These are phyloP conservation scores for Ophion ellenae DNA, from an alignment of 2,888 invertebrate species.

Conservation along the genomic window DNA sequence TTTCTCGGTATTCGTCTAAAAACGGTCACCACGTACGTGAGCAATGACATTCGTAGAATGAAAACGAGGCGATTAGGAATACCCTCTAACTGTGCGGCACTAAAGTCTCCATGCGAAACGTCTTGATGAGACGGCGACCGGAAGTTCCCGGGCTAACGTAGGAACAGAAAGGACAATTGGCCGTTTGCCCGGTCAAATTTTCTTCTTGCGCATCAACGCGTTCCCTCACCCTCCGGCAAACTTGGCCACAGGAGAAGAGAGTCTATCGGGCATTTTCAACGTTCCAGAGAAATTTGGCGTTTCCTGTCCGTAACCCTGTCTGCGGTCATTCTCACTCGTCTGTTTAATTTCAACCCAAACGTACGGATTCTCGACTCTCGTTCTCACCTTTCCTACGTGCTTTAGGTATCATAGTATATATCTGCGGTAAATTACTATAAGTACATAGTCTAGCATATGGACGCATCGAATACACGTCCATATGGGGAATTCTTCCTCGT, in stretches of 20 bases:
- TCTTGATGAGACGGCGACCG: conserved; percentile 56
- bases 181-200: conserved; percentile 61
- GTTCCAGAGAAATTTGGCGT: conserved; percentile 32
- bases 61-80: conserved; percentile 54
- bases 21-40: background rate
- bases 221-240: conserved; percentile 2
- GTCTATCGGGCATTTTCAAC: conserved; percentile 19
- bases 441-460: background rate
- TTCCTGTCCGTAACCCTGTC: conserved; percentile 22
- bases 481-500: background rate
- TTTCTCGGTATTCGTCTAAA: background rate
- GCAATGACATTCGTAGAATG: conserved; percentile 16
- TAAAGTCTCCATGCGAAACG: conserved; percentile 33
- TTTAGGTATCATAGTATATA: background rate
- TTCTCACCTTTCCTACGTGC: background rate
- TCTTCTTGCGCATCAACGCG: conserved; percentile 9
- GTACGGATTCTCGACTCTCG: conserved; percentile 4
- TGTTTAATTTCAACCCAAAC: conserved; percentile 9
- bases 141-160: conserved; percentile 32
- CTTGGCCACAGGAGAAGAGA: conserved; percentile 16
- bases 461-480: background rate
- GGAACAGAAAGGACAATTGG: conserved; percentile 57
- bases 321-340: conserved; percentile 26
- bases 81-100: conserved; percentile 37
- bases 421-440: background rate